Evolutionary conservation across 2,888 invertebrate species (phyloP), one percentile per base, ranked within the genome.

Genomic region (Alitta virens): DNA sequence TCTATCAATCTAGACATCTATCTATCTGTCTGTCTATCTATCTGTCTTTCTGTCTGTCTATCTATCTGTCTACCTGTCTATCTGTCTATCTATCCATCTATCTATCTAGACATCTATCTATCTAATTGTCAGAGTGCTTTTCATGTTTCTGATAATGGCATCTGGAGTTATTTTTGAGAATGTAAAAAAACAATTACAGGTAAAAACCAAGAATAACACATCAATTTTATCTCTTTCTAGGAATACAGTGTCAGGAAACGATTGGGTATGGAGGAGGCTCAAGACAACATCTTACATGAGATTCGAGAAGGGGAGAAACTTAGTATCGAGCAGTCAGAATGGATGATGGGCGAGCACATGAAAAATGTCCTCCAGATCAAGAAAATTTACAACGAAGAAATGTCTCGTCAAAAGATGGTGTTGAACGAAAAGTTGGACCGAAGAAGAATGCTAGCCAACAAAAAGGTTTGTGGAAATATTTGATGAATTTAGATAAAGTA

Each of bases 351-450:
- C 21, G 74, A 78, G 63, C 62, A 67, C 50, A 33, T 33, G 51
- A 57, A 66, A 54, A 69, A 68, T 43, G 67, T 68, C 51, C 24
- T 59, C 23, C 18, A 54, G 1, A 62, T 80, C 5, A 78, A 79
- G 54, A 66, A 68, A 42, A 61, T 74, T 57, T 78, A 75, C 51
- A 79, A 79, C 66, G 77, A 80, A 46, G 79, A 80, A 58, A 76
- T 79, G 46, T 75, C 78, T 2, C 64, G 73, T 33, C 79, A 79
- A 67, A 71, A 78, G 25, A 74, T 78, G 73, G 65, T 66, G 1
- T 71, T 80, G 53, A 78, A 80, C 62, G 80, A 80, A 66, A 80
- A 79, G 61, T 65, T 80, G 14, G 75, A 76, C 0, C 64, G 72
- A 42, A 63, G 80, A 50, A 71, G 74, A 61, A 75, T 74, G n/a